phyloP scores from a whole-genome alignment of 2,888 invertebrate species.

The Argyresthia goedartella region DNA sequence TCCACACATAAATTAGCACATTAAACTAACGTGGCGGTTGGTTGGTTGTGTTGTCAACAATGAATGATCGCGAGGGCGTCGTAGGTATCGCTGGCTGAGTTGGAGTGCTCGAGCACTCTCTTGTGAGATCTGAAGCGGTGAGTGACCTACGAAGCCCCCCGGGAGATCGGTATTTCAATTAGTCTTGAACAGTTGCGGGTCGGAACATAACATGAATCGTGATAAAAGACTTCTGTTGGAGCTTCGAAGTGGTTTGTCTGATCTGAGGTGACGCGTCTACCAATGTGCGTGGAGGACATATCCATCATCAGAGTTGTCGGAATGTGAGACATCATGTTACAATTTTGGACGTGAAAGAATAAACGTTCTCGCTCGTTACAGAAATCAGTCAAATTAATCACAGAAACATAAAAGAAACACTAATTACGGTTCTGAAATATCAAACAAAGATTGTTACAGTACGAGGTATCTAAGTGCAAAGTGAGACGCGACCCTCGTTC shows the following conservation, averaged over 20 bases:
- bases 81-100: constrained; percentile 25
- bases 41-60: constrained; percentile 40
- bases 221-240: constrained; percentile 42
- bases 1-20: constrained; percentile 68
- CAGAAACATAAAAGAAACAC: constrained; percentile 61
- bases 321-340: constrained; percentile 4
- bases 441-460: constrained; percentile 64
- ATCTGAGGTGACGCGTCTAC: constrained; percentile 29
- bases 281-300: constrained; percentile 18
- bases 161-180: constrained; percentile 24
- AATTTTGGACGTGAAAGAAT: constrained; percentile 16
- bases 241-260: constrained; percentile 15
- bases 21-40: constrained; percentile 63
- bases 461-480: constrained; percentile 70
- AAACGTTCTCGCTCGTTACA: constrained; percentile 39
- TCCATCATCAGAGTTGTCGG: not conserved
- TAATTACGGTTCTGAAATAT: constrained; percentile 64
- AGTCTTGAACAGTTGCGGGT: constrained; percentile 24
- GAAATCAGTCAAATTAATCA: constrained; percentile 55
- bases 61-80: constrained; percentile 41
- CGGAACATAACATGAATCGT: constrained; percentile 6
- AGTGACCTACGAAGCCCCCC: constrained; percentile 53
- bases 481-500: constrained; percentile 45
- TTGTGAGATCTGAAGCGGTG: not conserved
- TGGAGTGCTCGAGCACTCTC: not conserved